phyloP scores from a whole-genome alignment of 1,140 invertebrate genomes.

The Aradophagus sp. region DNA sequence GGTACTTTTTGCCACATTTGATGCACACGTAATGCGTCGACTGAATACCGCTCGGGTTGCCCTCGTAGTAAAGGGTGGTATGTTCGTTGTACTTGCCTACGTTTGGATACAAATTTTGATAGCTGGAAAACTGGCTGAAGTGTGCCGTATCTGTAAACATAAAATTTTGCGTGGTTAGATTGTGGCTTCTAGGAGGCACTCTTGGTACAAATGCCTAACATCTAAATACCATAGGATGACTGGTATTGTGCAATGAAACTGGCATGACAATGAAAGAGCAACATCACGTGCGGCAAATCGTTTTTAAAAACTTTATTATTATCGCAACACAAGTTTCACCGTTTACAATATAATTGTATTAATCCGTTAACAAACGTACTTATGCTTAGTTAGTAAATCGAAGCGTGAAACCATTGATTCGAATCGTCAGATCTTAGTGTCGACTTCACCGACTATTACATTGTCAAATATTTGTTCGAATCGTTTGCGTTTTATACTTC shows the following conservation, averaged over 20 bases:
- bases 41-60: too few relatives aligned
- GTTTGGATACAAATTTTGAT: slow-evolving; percentile 3
- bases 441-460: slow-evolving; percentile 3
- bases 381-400: slow-evolving; percentile 41
- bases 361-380: slow-evolving; percentile 41
- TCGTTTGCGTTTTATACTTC: too few relatives aligned
- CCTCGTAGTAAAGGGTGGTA: too few relatives aligned
- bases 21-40: slow-evolving; percentile 65
- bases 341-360: slow-evolving; percentile 45
- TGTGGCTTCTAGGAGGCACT: too few relatives aligned
- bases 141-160: neutral
- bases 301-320: slow-evolving; percentile 48
- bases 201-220: too few relatives aligned
- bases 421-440: slow-evolving; percentile 19
- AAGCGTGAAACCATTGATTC: slow-evolving; percentile 38
- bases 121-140: too few relatives aligned
- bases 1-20: slow-evolving; percentile 78
- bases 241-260: too few relatives aligned
- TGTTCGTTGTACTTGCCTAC: slow-evolving; percentile 20
- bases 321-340: slow-evolving; percentile 39
- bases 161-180: slow-evolving; percentile 1
- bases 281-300: too few relatives aligned
- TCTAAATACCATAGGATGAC: too few relatives aligned
- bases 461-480: slow-evolving; percentile 22
- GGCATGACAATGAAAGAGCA: too few relatives aligned